A percentile compares a stretch with the other conserved stretches of the same genome.
Evolutionary conservation across 2,797 vertebrate species (phyloP).

Genomic region (Crocodylus rhombifer): DNA sequence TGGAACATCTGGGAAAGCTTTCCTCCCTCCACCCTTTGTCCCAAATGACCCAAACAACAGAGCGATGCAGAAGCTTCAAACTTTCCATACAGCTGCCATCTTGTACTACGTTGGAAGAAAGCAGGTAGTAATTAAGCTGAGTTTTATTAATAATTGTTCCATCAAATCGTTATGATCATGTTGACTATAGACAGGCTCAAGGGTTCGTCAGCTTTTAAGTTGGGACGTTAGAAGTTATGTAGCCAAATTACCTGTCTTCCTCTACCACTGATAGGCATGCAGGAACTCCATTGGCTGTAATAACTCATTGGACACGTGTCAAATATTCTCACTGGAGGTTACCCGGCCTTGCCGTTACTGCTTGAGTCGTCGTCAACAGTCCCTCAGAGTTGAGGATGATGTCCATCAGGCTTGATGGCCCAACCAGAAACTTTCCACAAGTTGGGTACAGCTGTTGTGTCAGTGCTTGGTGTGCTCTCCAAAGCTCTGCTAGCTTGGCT

Average conservation of each 20-base stretch:
- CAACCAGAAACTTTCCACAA: too few relatives aligned
- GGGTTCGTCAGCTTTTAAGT: background rate
- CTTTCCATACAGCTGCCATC: background rate
- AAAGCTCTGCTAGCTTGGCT: too few relatives aligned
- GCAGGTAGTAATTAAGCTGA: conserved; percentile 9
- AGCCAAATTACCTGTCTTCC: background rate
- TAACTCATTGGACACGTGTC: background rate
- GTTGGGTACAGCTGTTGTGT: too few relatives aligned
- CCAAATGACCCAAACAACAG: background rate
- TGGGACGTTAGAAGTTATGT: background rate
- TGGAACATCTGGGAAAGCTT: background rate
- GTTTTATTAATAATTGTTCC: background rate
- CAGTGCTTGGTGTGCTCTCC: too few relatives aligned
- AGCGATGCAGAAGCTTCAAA: background rate
- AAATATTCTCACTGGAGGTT: background rate
- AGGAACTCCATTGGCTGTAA: background rate
- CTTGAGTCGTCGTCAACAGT: background rate
- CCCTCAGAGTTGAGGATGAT: too few relatives aligned
- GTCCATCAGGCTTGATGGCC: too few relatives aligned
- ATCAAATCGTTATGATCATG: background rate
- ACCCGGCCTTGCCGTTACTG: background rate
- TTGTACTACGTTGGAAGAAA: conserved; percentile 9
- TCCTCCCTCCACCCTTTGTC: background rate
- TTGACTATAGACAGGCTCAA: background rate
- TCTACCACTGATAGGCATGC: background rate